These are phyloP conservation scores for Tenthredo distinguenda DNA, from an alignment of 2,888 invertebrate species.

Conservation along the genomic window DNA sequence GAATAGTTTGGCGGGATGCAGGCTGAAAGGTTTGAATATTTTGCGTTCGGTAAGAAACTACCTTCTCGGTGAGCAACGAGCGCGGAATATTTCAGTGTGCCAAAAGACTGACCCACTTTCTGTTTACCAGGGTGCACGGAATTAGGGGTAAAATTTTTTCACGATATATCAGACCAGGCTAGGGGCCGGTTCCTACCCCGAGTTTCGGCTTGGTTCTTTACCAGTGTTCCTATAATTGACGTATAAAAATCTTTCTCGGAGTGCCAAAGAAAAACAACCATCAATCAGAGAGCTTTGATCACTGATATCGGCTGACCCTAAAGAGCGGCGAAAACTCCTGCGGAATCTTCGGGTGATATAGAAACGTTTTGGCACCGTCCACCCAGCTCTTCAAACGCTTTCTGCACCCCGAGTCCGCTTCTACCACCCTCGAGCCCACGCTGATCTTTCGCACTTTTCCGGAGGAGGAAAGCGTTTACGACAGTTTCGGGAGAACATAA, in stretches of 20 bases:
- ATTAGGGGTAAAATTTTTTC: neutral
- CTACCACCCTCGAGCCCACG: neutral
- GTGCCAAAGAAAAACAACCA: conserved; percentile 52
- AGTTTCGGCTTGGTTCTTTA: neutral
- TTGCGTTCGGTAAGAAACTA: conserved; percentile 13
- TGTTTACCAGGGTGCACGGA: neutral
- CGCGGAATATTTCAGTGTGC: conserved; percentile 6
- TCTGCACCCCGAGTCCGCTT: neutral
- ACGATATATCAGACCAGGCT: neutral
- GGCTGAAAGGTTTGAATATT: conserved; percentile 27
- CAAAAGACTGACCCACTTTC: conserved; percentile 22
- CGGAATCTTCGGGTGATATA: conserved; percentile 2
- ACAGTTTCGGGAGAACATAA: conserved; percentile 21
- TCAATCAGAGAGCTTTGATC: conserved; percentile 52
- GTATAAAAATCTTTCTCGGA: conserved; percentile 2
- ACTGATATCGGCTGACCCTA: neutral
- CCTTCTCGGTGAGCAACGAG: neutral
- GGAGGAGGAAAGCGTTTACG: neutral
- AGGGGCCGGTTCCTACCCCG: neutral
- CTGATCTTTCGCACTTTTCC: neutral
- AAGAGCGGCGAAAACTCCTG: neutral
- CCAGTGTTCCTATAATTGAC: conserved; percentile 21
- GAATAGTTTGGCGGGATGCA: neutral
- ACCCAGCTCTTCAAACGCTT: neutral
- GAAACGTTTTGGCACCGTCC: conserved; percentile 9